phyloP scores from a whole-genome alignment of 2,888 invertebrate genomes.

The Epinotia brunnichana region DNA sequence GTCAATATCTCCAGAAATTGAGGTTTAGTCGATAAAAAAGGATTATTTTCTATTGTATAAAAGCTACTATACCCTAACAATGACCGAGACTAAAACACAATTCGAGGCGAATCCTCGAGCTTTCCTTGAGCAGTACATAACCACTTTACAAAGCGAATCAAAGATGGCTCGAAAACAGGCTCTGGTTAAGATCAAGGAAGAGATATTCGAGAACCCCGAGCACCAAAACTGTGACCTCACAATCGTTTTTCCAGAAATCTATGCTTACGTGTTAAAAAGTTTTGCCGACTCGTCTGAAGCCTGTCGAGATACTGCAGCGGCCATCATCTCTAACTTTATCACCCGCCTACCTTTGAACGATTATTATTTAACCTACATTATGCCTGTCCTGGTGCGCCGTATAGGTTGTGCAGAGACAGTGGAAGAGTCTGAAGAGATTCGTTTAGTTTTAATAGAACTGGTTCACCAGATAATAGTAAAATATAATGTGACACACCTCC shows the following conservation, averaged over 20 bases:
- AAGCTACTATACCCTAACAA: conserved; percentile 48
- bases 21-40: conserved; percentile 45
- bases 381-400: conserved; percentile 90
- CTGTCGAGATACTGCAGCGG: conserved; percentile 84
- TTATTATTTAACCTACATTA: conserved; percentile 88
- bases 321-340: conserved; percentile 83
- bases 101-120: conserved; percentile 67
- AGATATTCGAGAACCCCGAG: conserved; percentile 70
- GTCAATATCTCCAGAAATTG: conserved; percentile 49
- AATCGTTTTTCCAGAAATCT: conserved; percentile 67
- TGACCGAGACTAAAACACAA: conserved; percentile 60
- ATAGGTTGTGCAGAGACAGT: conserved; percentile 90
- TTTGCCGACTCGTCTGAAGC: conserved; percentile 85
- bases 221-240: conserved; percentile 70
- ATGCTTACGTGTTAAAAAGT: conserved; percentile 74
- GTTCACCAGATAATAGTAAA: conserved; percentile 86
- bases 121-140: conserved; percentile 67
- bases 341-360: conserved; percentile 85
- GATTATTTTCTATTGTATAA: neutral
- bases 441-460: conserved; percentile 87
- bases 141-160: conserved; percentile 83
- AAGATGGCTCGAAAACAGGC: conserved; percentile 83
- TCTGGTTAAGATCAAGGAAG: conserved; percentile 80
- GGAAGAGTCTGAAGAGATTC: conserved; percentile 90
- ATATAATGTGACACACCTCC: conserved; percentile 83